phyloP scores from a whole-genome alignment of 2,888 invertebrate genomes.

The Sarcophaga caerulescens region DNA sequence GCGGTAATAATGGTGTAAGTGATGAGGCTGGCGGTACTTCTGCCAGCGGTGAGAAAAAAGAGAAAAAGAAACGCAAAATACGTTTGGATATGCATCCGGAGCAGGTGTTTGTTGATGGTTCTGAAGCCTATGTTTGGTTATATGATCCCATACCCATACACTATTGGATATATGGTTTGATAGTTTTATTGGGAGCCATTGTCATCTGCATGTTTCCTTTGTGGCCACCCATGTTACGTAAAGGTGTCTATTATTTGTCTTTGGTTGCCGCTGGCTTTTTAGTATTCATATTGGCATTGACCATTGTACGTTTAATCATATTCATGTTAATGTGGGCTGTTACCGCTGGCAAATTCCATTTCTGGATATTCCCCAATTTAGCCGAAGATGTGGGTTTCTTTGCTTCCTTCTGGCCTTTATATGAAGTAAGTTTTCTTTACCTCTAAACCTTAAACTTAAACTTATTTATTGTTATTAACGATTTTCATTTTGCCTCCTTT shows the following conservation, averaged over 20 bases:
- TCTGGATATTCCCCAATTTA: slow-evolving; percentile 99
- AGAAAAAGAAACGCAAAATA: slow-evolving; percentile 93
- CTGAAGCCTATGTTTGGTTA: slow-evolving; percentile 98
- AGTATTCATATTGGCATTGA: slow-evolving; percentile 94
- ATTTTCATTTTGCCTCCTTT: slow-evolving; percentile 37
- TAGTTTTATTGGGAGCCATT: slow-evolving; percentile 95
- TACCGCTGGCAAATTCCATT: slow-evolving; percentile 93
- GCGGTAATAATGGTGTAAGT: slow-evolving; percentile 67
- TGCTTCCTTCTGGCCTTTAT: slow-evolving; percentile 98
- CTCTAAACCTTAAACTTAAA: background rate
- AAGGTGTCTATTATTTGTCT: slow-evolving; percentile 98
- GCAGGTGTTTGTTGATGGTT: slow-evolving; percentile 95
- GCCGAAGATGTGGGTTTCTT: slow-evolving; percentile 99
- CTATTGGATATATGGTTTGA: slow-evolving; percentile 96
- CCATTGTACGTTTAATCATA: slow-evolving; percentile 93
- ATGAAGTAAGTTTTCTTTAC: slow-evolving; percentile 85
- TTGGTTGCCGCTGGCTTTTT: slow-evolving; percentile 97
- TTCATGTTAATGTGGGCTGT: slow-evolving; percentile 95
- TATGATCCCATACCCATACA: slow-evolving; percentile 97
- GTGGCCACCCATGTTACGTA: slow-evolving; percentile 96
- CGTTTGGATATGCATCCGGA: slow-evolving; percentile 98
- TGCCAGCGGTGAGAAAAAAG: slow-evolving; percentile 72
- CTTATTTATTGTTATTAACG: background rate
- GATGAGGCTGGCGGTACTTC: slow-evolving; percentile 67
- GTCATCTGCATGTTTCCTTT: slow-evolving; percentile 99